phyloP scores from a whole-genome alignment of 1,140 invertebrate genomes.

The Heliconius congener region DNA sequence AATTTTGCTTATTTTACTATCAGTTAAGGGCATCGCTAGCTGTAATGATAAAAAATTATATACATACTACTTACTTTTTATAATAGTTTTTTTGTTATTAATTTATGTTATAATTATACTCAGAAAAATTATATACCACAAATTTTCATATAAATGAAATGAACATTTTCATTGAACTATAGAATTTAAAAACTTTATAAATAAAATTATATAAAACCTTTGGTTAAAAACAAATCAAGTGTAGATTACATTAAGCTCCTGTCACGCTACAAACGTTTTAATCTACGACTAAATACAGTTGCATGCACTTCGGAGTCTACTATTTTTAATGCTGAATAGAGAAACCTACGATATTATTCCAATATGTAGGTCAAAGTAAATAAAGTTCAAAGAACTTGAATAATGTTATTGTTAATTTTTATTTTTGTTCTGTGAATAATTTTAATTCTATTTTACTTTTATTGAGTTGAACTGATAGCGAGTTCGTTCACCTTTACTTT shows the following conservation, averaged over 20 bases:
- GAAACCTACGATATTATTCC: neutral
- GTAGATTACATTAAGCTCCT: slow-evolving; percentile 16
- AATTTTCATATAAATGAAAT: neutral
- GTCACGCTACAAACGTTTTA: slow-evolving; percentile 19
- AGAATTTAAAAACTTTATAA: neutral
- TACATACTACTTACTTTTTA: no score
- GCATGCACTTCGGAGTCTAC: slow-evolving; percentile 16
- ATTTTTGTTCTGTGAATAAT: neutral
- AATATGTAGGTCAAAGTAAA: neutral
- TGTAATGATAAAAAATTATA: no score
- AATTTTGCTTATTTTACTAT: no score
- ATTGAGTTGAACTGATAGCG: no score
- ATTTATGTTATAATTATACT: no score
- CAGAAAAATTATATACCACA: no score
- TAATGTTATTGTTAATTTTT: neutral
- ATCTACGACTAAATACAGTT: slow-evolving; percentile 12
- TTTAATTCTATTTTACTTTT: neutral
- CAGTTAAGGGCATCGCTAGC: no score
- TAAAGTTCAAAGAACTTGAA: neutral
- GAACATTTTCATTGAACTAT: neutral
- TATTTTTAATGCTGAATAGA: slow-evolving; percentile 5
- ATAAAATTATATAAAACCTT: slow-evolving; percentile 4
- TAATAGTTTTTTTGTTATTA: no score
- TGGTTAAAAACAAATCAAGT: slow-evolving; percentile 10
- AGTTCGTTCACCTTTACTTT: no score